Evolutionary conservation across 2,888 invertebrate species (phyloP), one percentile per base, ranked within the genome.

Genomic region (Saturnia pavonia): DNA sequence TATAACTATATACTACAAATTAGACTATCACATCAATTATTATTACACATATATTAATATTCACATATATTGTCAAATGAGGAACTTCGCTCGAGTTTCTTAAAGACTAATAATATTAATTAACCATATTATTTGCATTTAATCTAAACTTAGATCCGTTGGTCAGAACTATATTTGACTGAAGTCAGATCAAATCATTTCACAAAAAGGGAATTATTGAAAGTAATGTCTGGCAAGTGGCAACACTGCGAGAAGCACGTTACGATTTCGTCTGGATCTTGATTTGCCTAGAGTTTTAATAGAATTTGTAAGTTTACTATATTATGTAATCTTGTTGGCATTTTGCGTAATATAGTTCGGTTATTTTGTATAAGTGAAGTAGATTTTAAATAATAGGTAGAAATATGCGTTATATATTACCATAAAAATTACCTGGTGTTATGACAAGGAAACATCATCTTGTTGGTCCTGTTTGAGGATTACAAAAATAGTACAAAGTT

Each of bases 61-160:
- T 77, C n/a, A 65, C 65, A 65, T 78, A 90, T 91, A 92, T 91
- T 92, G 91, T 92, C 91, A 86, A 84, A 82, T 88, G 85, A 92
- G 92, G 91, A 92, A 92, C 91, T 90, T 90, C 78, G 77, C 78
- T 78, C 77, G 77, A 75, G 48, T 48, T 70, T 16, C 71, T 71
- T 71, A 71, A 7, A 19, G 1, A 25, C 68, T 71, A 68, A 27
- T 60, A n/a, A n/a, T n/a, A n/a, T n/a, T n/a, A n/a, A 57, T 57
- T 57, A 25, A 57, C 8, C 25, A 12, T 12, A 27, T 60, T 25
- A 27, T 27, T 60, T 3, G 8, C 22, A 54, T n/a, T 54, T 22
- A 22, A 22, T 22, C 9, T 54, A 54, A 22, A 22, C 19, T 8
- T 54, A 54, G 9, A 54, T 22, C 9, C n/a, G 7, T 51, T 51